Evolutionary conservation across 2,113 vertebrate genomes (phyloP).

Genomic region (Erythrocercus mccallii): DNA sequence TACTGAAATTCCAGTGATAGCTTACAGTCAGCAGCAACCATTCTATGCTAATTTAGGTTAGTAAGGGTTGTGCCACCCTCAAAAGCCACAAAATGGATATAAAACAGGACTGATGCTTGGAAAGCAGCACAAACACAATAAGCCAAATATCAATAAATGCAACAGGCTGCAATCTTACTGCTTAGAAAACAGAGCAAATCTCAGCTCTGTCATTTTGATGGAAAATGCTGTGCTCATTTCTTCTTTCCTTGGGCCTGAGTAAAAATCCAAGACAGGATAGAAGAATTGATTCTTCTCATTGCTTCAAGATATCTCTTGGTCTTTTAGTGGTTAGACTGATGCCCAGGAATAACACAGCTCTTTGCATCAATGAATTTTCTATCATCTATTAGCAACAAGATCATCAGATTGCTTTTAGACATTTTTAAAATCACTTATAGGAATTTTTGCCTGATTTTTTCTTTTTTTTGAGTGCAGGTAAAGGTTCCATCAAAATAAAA

Average conservation of each 20-base stretch:
- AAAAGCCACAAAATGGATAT: background rate
- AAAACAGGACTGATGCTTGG: background rate
- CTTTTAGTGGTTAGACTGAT: constrained; percentile 59
- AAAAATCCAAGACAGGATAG: background rate
- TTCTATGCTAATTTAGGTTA: background rate
- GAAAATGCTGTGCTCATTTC: background rate
- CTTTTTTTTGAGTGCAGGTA: background rate
- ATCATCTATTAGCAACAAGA: constrained; percentile 35
- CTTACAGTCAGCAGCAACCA: background rate
- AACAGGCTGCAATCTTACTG: background rate
- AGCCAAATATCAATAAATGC: background rate
- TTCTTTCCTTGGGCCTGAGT: background rate
- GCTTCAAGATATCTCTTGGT: constrained; percentile 44
- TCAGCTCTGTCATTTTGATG: constrained; percentile 31
- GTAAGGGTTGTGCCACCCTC: background rate
- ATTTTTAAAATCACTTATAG: constrained; percentile 15
- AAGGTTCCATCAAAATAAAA: background rate
- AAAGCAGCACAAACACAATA: background rate
- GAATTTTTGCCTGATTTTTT: constrained; percentile 2
- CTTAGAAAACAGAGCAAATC: background rate
- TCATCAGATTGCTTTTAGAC: constrained; percentile 44
- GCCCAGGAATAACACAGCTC: constrained; percentile 52
- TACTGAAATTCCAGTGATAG: background rate
- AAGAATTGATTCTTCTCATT: constrained; percentile 49
- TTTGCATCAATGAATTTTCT: constrained; percentile 41